These are phyloP conservation scores for Dorcus parallelipipedus DNA, from an alignment of 2,888 invertebrate genomes.

Conservation along the genomic window DNA sequence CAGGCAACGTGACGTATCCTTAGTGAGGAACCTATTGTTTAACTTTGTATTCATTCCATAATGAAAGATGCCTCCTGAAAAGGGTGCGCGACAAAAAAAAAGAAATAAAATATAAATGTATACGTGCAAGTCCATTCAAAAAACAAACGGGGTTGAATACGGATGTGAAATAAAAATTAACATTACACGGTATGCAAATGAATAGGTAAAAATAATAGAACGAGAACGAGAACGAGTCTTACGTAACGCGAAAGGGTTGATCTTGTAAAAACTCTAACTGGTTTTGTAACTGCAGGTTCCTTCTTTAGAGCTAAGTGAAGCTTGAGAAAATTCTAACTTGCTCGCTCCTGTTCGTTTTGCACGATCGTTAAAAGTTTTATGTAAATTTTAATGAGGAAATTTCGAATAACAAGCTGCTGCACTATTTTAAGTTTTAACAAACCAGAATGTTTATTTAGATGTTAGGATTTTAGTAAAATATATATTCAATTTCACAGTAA, in stretches of 20 bases:
- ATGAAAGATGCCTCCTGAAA: constrained; percentile 35
- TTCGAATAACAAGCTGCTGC: constrained; percentile 15
- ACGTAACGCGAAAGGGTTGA: constrained; percentile 24
- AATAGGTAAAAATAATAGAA: constrained; percentile 37
- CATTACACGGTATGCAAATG: constrained; percentile 40
- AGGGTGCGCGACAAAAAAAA: constrained; percentile 27
- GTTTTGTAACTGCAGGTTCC: constrained; percentile 27
- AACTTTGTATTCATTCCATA: constrained; percentile 30
- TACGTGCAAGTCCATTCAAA: constrained; percentile 23
- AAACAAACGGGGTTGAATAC: constrained; percentile 33
- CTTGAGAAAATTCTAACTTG: constrained; percentile 17
- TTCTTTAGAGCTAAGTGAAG: constrained; percentile 22
- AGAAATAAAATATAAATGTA: constrained; percentile 34
- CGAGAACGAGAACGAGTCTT: constrained; percentile 10
- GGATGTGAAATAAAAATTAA: constrained; percentile 37
- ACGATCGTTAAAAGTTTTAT: constrained; percentile 23
- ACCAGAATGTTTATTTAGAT: too few relatives aligned
- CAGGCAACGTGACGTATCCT: constrained; percentile 8
- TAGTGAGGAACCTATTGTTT: constrained; percentile 23
- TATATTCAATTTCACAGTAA: too few relatives aligned
- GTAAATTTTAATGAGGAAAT: constrained; percentile 25
- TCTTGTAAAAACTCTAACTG: constrained; percentile 22
- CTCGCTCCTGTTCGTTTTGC: background rate
- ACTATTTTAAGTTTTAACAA: background rate
- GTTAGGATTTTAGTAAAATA: too few relatives aligned